Conservation (phyloP, 2,888 invertebrate species). For the Leptura quadrifasciata region DNA sequence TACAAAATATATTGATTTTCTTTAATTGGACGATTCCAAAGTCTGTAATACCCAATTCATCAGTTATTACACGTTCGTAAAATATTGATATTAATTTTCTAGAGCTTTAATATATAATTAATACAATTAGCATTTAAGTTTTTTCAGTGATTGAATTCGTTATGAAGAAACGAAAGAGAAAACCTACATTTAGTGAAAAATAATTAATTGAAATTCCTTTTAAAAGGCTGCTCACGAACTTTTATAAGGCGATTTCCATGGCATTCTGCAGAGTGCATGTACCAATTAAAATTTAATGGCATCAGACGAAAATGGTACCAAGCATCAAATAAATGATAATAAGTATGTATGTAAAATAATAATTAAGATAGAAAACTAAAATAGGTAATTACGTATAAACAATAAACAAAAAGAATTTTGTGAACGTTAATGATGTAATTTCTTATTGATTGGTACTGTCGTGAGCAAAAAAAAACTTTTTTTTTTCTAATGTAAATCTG, state of each 20-base stretch:
- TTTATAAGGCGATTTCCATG: background rate
- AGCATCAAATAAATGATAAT: background rate
- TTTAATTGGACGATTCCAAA: background rate
- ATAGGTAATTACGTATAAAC: too few relatives aligned
- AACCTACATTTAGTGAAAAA: background rate
- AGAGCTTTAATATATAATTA: background rate
- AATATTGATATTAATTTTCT: slow-evolving; percentile 11
- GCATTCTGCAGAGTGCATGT: background rate
- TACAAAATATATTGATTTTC: too few relatives aligned
- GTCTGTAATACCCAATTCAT: background rate
- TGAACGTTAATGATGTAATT: too few relatives aligned
- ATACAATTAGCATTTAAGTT: background rate
- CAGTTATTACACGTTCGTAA: background rate
- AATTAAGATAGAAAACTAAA: too few relatives aligned
- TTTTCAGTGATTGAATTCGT: slow-evolving; percentile 1
- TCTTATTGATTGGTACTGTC: too few relatives aligned
- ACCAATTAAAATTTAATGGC: background rate
- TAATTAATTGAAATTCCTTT: background rate
- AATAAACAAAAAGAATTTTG: too few relatives aligned
- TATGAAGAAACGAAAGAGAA: background rate
- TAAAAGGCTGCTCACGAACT: too few relatives aligned
- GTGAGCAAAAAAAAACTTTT: too few relatives aligned
- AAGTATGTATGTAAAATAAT: too few relatives aligned
- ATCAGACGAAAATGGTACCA: background rate
- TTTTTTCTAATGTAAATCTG: too few relatives aligned